Evolutionary conservation across 2,888 invertebrate species (phyloP).

Genomic region (Phorcus lineatus): DNA sequence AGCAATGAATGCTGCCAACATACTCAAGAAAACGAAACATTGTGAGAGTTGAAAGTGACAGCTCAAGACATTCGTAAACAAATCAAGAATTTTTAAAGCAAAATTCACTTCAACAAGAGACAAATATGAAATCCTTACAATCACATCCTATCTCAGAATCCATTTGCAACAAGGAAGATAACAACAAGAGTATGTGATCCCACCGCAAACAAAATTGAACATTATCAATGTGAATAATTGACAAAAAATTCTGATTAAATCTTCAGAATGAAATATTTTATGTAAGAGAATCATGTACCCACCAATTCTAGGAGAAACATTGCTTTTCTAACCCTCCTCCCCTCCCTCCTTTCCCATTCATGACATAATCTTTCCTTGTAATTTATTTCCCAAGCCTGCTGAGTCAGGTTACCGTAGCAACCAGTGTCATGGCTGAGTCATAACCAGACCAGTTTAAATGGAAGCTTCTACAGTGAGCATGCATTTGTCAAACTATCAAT

Average conservation of each 20-base stretch:
- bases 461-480: neutral
- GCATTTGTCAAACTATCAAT: constrained; percentile 9
- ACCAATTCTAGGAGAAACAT: constrained; percentile 5
- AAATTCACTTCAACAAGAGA: neutral
- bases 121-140: neutral
- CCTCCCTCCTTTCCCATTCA: neutral
- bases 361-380: constrained; percentile 4
- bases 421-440: constrained; percentile 3
- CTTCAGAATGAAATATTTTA: neutral
- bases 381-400: neutral
- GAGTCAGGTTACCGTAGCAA: constrained; percentile 3
- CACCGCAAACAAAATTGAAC: neutral
- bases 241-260: neutral
- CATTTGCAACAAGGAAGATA: neutral
- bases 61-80: no score
- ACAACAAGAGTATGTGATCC: no score
- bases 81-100: no score
- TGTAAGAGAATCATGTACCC: neutral
- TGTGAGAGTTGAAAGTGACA: no score
- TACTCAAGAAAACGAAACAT: no score
- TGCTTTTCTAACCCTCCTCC: neutral
- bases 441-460: neutral
- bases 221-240: neutral
- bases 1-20: no score
- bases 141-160: neutral